Percentiles rank a stretch among this genome's conserved stretches.
Evolutionary conservation across 2,888 invertebrate genomes (phyloP).

Genomic region (Poecilus cupreus): DNA sequence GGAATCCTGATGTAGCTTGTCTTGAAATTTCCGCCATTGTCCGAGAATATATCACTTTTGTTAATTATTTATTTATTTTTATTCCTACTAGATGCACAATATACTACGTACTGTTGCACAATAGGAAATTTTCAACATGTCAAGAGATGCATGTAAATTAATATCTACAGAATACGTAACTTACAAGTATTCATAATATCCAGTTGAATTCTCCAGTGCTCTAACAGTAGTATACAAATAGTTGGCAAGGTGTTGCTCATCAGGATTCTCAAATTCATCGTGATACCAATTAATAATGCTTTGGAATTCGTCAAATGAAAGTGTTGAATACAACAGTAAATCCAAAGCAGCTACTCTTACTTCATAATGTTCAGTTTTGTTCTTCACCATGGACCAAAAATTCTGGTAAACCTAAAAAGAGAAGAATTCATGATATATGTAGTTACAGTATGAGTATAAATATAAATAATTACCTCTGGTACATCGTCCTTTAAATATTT

Average conservation of each 20-base stretch:
- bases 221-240: slow-evolving; percentile 46
- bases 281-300: slow-evolving; percentile 31
- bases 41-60: no score
- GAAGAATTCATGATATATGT: background rate
- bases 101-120: no score
- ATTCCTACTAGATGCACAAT: no score
- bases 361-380: slow-evolving; percentile 25
- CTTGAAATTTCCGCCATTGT: no score
- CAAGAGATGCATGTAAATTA: no score
- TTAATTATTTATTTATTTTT: no score
- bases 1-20: no score
- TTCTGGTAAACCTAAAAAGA: slow-evolving; percentile 18
- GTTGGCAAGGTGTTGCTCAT: slow-evolving; percentile 35
- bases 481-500: background rate
- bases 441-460: background rate
- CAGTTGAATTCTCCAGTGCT: slow-evolving; percentile 24
- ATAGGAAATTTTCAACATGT: no score
- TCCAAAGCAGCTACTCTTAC: slow-evolving; percentile 27
- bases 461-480: background rate
- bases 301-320: slow-evolving; percentile 14
- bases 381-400: slow-evolving; percentile 49
- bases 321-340: slow-evolving; percentile 1
- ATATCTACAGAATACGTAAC: background rate
- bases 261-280: slow-evolving; percentile 14
- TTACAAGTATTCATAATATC: slow-evolving; percentile 14